These are phyloP conservation scores for Drosophila mimica DNA, from an alignment of 2,888 invertebrate genomes.

Conservation along the genomic window DNA sequence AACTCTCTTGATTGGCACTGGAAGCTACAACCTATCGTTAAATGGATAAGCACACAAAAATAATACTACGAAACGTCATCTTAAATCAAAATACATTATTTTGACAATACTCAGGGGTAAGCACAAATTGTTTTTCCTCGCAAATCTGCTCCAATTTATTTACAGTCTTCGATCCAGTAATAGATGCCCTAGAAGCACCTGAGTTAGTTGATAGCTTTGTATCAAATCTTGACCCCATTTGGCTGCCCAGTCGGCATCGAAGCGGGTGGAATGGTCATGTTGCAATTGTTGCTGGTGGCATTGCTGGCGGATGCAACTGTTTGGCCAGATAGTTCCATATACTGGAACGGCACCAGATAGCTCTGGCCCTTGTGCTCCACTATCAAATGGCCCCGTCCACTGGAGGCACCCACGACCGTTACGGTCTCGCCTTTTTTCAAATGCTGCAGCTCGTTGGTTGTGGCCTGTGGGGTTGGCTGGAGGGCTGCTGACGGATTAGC, in stretches of 20 bases:
- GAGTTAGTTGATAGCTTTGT: neutral
- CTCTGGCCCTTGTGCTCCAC: constrained; percentile 92
- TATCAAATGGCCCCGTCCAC: constrained; percentile 93
- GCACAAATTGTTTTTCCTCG: constrained; percentile 5
- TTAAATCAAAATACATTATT: constrained; percentile 15
- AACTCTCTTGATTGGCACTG: constrained; percentile 74
- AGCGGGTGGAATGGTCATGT: constrained; percentile 28
- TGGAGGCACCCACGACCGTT: constrained; percentile 94
- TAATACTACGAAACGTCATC: constrained; percentile 56
- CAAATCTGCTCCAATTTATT: constrained; percentile 47
- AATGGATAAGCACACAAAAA: constrained; percentile 27
- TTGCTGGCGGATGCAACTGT: constrained; percentile 27
- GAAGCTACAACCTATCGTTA: constrained; percentile 53
- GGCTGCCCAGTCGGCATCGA: constrained; percentile 25
- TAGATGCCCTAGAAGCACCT: neutral
- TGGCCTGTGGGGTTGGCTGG: constrained; percentile 7
- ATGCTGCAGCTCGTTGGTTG: constrained; percentile 82
- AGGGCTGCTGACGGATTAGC: constrained; percentile 70
- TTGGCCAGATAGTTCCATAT: constrained; percentile 88
- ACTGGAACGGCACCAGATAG: constrained; percentile 93
- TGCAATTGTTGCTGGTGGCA: constrained; percentile 31
- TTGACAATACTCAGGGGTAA: constrained; percentile 21
- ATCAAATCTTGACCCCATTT: constrained; percentile 60
- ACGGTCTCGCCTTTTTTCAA: constrained; percentile 94
- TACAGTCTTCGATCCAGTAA: constrained; percentile 72